Conservation (phyloP, 2,113 vertebrate species). For the Laticauda laticaudata region DNA sequence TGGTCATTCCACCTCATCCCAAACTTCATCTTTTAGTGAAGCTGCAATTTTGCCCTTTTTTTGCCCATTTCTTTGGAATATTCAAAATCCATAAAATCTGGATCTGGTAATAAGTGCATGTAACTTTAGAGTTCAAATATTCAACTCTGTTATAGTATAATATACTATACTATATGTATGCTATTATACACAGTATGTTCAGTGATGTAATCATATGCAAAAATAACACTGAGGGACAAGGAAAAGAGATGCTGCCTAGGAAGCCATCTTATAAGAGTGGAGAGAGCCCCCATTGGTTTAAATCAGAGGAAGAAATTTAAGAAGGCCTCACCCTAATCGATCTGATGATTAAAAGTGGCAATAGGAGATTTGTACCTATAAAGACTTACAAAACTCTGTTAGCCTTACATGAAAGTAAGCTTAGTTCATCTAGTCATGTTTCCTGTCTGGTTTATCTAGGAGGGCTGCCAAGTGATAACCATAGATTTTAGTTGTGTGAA, state of each 20-base stretch:
- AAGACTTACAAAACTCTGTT: not conserved
- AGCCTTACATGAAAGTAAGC: not conserved
- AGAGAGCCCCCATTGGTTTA: not conserved
- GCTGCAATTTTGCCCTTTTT: not conserved
- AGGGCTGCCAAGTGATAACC: not conserved
- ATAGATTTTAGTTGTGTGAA: not conserved
- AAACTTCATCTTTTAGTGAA: not conserved
- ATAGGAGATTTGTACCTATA: not conserved
- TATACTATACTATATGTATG: no score
- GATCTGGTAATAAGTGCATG: not conserved
- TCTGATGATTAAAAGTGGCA: not conserved
- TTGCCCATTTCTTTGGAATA: not conserved
- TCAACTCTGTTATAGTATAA: not conserved
- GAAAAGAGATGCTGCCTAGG: not conserved
- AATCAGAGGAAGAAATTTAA: not conserved
- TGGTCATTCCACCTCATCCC: not conserved
- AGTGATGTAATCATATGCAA: not conserved
- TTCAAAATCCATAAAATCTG: not conserved
- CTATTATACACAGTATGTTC: not conserved
- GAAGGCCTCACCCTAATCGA: not conserved
- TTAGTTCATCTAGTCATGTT: not conserved
- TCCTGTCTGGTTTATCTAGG: not conserved
- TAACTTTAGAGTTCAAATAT: not conserved
- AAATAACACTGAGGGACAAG: not conserved
- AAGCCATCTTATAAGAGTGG: not conserved